Conservation (phyloP, 2,888 invertebrate species). For the Amphipoea lucens region DNA sequence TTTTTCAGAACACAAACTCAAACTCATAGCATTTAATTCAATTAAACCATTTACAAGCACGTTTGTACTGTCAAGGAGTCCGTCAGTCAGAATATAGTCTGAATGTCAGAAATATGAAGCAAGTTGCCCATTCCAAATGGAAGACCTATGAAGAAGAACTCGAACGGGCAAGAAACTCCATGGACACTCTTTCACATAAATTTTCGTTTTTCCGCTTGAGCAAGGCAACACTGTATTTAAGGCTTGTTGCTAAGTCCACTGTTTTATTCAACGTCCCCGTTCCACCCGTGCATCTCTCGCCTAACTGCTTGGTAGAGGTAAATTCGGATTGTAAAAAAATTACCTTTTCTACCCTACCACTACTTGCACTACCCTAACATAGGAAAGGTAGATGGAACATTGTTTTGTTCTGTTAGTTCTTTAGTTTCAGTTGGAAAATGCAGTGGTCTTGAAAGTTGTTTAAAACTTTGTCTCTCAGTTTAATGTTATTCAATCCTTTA, state of each 20-base stretch:
- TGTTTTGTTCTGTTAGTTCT: constrained; percentile 10
- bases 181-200: not conserved
- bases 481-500: constrained; percentile 20
- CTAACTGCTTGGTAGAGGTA: constrained; percentile 60
- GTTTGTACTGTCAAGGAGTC: not conserved
- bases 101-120: not conserved
- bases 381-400: not conserved
- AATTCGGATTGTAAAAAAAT: constrained; percentile 57
- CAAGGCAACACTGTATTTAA: constrained; percentile 58
- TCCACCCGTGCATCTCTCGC: constrained; percentile 40
- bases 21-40: not conserved
- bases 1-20: not conserved
- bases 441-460: constrained; percentile 32
- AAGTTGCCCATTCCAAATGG: not conserved
- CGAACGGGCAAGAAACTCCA: not conserved
- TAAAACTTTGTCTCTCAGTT: constrained; percentile 20
- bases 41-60: not conserved
- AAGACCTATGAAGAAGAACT: not conserved
- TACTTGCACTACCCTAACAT: not conserved
- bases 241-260: constrained; percentile 67
- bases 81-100: not conserved
- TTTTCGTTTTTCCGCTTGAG: not conserved
- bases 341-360: constrained; percentile 19
- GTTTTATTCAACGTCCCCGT: constrained; percentile 71
- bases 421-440: constrained; percentile 17